A percentile compares a stretch with the other conserved stretches of the same genome.
Conservation (phyloP, 2,797 vertebrate genomes). For the Delichon dasypus region DNA sequence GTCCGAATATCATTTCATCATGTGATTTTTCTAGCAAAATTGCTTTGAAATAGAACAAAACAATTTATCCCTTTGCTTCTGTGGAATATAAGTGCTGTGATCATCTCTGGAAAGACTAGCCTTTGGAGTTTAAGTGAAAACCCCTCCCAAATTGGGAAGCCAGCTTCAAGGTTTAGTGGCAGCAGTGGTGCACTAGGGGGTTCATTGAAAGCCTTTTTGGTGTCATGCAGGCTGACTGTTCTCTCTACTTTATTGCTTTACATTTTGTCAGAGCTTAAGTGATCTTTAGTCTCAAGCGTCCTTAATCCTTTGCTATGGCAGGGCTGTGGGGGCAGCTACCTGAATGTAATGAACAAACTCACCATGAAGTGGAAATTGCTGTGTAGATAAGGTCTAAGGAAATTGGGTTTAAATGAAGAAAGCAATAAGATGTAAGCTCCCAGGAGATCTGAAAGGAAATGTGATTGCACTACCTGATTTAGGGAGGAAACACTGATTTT, state of each 20-base stretch:
- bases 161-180: not conserved
- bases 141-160: not conserved
- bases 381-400: not conserved
- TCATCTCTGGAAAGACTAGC: not conserved
- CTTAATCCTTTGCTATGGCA: not conserved
- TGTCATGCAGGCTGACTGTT: not conserved
- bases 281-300: not conserved
- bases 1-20: not conserved
- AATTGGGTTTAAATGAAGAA: conserved; percentile 9
- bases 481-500: not conserved
- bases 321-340: not conserved
- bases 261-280: not conserved
- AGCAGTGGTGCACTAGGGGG: not conserved
- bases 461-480: not conserved
- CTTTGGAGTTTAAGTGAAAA: not conserved
- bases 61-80: not conserved
- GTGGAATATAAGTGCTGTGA: not conserved
- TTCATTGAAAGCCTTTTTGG: not conserved
- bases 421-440: not conserved
- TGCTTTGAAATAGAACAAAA: not conserved
- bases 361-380: conserved; percentile 18
- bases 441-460: conserved; percentile 28
- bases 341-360: not conserved
- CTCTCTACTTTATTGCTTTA: not conserved
- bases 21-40: not conserved